Evolutionary conservation across 2,113 vertebrate genomes (phyloP).

Genomic region (Sisor rabdophorus): DNA sequence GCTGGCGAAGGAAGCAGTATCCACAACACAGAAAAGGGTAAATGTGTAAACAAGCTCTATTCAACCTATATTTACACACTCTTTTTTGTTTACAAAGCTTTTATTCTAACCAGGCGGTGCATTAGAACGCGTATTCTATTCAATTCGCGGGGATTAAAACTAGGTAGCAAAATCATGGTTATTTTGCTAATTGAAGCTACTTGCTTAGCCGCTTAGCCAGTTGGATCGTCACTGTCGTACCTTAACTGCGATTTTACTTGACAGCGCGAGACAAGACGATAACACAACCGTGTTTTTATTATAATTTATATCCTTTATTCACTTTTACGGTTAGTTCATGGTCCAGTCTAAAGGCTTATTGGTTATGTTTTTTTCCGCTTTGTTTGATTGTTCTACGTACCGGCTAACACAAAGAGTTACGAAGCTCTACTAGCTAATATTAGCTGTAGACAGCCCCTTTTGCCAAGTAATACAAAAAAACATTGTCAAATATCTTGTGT

Average conservation of each 20-base stretch:
- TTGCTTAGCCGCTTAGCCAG: constrained; percentile 19
- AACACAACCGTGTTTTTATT: neutral
- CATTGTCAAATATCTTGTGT: neutral
- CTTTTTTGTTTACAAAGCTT: too few species aligned
- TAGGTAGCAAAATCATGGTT: neutral
- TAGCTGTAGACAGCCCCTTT: neutral
- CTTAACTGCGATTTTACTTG: constrained; percentile 36
- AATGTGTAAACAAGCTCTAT: constrained; percentile 45
- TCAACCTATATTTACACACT: constrained; percentile 1
- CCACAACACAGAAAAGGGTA: constrained; percentile 51
- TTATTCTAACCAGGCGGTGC: neutral
- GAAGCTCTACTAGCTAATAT: constrained; percentile 22
- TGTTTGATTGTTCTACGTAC: neutral
- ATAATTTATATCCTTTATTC: neutral
- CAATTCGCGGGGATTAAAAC: neutral
- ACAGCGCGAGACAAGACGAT: constrained; percentile 36
- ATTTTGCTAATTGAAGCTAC: neutral
- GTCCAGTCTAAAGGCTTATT: neutral
- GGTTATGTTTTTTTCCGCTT: neutral
- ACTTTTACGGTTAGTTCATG: neutral
- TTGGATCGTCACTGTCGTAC: constrained; percentile 14
- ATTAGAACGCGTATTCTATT: neutral
- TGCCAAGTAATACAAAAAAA: neutral
- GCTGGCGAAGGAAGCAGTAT: constrained; percentile 35
- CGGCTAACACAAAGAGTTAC: constrained; percentile 43